Conservation (phyloP, 2,113 vertebrate genomes). For the Proterorhinus semilunaris region DNA sequence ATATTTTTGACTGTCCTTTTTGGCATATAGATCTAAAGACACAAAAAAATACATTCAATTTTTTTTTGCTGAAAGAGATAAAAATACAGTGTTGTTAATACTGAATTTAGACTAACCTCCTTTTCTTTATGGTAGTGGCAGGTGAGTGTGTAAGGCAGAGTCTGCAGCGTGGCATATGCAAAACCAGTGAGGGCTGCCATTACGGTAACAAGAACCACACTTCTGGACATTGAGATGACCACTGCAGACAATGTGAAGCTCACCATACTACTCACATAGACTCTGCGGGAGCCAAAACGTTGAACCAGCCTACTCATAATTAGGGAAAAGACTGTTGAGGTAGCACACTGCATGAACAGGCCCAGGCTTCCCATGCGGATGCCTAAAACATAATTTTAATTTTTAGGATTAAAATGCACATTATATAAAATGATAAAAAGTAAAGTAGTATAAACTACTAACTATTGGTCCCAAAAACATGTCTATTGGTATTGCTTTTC, state of each 20-base stretch:
- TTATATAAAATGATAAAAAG: neutral
- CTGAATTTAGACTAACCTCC: slow-evolving; percentile 55
- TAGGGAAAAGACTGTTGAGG: slow-evolving; percentile 80
- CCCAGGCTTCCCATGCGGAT: slow-evolving; percentile 82
- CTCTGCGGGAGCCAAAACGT: slow-evolving; percentile 68
- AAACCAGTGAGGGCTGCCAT: slow-evolving; percentile 80
- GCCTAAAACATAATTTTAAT: slow-evolving; percentile 43
- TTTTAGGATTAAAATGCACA: neutral
- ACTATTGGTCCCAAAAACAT: too few species aligned
- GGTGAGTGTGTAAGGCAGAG: slow-evolving; percentile 80
- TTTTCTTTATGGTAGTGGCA: slow-evolving; percentile 81
- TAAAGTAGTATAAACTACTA: neutral
- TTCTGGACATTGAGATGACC: slow-evolving; percentile 77
- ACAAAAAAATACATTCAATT: neutral
- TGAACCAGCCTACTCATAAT: slow-evolving; percentile 75
- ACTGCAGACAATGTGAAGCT: slow-evolving; percentile 75
- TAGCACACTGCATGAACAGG: slow-evolving; percentile 81
- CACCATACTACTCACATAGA: slow-evolving; percentile 80
- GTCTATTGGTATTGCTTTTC: too few species aligned
- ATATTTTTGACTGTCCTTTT: slow-evolving; percentile 65
- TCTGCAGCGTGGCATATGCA: slow-evolving; percentile 79
- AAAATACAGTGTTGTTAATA: neutral
- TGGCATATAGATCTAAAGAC: slow-evolving; percentile 75
- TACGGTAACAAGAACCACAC: slow-evolving; percentile 69
- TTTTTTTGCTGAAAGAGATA: neutral